Conservation (phyloP, 2,113 vertebrate genomes). For the Podocnemis expansa region DNA sequence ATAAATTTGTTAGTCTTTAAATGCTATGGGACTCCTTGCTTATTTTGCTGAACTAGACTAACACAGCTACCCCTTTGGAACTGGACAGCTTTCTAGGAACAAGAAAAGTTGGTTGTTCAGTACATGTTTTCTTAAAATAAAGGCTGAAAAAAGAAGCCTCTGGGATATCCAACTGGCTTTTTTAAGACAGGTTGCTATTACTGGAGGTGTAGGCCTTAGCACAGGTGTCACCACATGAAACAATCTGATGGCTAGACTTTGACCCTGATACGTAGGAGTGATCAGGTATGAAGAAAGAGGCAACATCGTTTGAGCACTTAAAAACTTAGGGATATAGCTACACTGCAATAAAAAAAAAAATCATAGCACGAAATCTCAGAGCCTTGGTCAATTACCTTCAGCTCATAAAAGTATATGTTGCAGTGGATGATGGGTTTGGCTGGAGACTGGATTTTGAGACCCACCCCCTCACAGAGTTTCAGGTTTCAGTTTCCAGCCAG, state of each 20-base stretch:
- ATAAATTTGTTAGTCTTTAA: too few relatives aligned
- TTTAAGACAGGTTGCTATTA: background rate
- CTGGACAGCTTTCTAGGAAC: background rate
- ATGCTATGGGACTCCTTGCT: too few relatives aligned
- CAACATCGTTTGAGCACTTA: background rate
- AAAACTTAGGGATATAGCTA: background rate
- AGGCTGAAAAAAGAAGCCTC: background rate
- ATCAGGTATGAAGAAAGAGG: background rate
- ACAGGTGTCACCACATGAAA: background rate
- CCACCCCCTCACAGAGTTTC: background rate
- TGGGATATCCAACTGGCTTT: background rate
- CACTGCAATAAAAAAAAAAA: background rate
- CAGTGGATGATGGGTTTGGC: background rate
- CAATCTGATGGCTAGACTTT: slow-evolving; percentile 7
- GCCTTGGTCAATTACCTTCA: background rate
- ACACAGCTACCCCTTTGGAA: too few relatives aligned
- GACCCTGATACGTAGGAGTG: background rate
- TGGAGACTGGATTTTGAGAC: background rate
- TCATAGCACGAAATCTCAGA: background rate
- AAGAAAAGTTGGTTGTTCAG: background rate
- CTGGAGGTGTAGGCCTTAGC: background rate
- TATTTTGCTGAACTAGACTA: too few relatives aligned
- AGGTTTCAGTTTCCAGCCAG: background rate
- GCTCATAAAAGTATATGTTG: background rate
- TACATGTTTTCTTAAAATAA: background rate